Percentiles rank a stretch among this genome's conserved stretches.
Conservation (phyloP, 1,140 invertebrate species). For the Psilanteris sp. region DNA sequence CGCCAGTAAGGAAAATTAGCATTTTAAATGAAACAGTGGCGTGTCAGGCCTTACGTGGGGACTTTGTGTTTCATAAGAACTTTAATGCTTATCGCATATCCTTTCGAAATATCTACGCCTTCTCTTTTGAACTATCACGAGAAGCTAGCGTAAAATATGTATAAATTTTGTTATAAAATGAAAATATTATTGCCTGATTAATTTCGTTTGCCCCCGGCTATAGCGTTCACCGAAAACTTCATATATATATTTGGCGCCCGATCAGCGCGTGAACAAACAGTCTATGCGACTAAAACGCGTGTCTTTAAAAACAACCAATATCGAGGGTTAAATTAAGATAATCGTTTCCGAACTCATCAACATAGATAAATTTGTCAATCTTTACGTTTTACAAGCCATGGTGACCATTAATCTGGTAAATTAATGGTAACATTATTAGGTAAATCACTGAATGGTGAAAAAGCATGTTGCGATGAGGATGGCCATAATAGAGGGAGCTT, state of each 20-base stretch:
- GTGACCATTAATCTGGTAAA: slow-evolving; percentile 37
- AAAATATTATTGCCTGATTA: slow-evolving; percentile 35
- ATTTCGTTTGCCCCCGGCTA: too few species aligned
- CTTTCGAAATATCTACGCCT: slow-evolving; percentile 69
- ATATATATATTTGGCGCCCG: too few species aligned
- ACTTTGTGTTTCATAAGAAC: slow-evolving; percentile 78
- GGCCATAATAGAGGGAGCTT: slow-evolving; percentile 26
- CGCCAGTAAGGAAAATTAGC: slow-evolving; percentile 77
- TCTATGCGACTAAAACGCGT: too few species aligned
- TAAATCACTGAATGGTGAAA: slow-evolving; percentile 35
- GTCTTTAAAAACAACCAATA: too few species aligned
- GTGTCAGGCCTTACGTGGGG: slow-evolving; percentile 70
- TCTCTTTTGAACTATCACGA: slow-evolving; percentile 66
- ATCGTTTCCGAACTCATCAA: neutral
- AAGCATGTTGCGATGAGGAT: slow-evolving; percentile 30
- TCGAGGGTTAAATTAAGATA: neutral
- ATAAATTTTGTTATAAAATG: slow-evolving; percentile 52
- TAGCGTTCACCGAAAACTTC: too few species aligned
- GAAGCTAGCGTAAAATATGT: slow-evolving; percentile 58
- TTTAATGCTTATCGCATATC: slow-evolving; percentile 78
- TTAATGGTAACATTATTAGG: slow-evolving; percentile 11
- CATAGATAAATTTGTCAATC: slow-evolving; percentile 50
- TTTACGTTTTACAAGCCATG: slow-evolving; percentile 42
- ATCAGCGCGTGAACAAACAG: too few species aligned
- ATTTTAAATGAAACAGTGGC: slow-evolving; percentile 81